Conservation (phyloP, 2,888 invertebrate genomes). For the Boloria euphrosyne region DNA sequence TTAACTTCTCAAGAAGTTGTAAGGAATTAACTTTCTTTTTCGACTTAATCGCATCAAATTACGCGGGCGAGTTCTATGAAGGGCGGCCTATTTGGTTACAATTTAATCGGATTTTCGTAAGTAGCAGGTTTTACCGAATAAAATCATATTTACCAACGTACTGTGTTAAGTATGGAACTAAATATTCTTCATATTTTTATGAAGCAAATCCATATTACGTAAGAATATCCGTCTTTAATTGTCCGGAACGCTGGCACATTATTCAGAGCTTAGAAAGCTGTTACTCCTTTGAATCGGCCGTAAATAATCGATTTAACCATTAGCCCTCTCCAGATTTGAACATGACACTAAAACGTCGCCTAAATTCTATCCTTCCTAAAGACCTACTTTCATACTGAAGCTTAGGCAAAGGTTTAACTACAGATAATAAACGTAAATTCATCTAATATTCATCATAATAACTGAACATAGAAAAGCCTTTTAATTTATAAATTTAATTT, state of each 20-base stretch:
- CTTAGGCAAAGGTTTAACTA: neutral
- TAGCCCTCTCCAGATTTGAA: constrained; percentile 51
- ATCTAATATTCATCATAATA: too few species aligned
- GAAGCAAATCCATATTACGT: constrained; percentile 21
- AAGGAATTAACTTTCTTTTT: constrained; percentile 27
- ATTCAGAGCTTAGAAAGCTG: constrained; percentile 71
- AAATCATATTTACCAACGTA: constrained; percentile 15
- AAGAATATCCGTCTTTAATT: constrained; percentile 36
- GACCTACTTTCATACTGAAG: constrained; percentile 45
- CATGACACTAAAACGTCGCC: constrained; percentile 33
- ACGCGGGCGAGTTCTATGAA: constrained; percentile 23
- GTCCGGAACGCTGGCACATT: constrained; percentile 47
- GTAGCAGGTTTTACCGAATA: constrained; percentile 5
- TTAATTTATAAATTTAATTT: too few species aligned
- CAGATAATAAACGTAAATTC: too few species aligned
- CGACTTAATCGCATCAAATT: constrained; percentile 15
- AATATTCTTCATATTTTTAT: constrained; percentile 22
- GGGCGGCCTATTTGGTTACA: constrained; percentile 22
- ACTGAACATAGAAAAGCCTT: too few species aligned
- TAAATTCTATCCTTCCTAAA: constrained; percentile 40
- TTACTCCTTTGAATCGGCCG: constrained; percentile 45
- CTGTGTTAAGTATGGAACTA: constrained; percentile 10
- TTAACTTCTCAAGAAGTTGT: constrained; percentile 3
- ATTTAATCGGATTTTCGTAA: constrained; percentile 26
- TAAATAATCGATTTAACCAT: constrained; percentile 63